phyloP scores from a whole-genome alignment of 2,888 invertebrate species.

The Pyrochroa serraticornis region DNA sequence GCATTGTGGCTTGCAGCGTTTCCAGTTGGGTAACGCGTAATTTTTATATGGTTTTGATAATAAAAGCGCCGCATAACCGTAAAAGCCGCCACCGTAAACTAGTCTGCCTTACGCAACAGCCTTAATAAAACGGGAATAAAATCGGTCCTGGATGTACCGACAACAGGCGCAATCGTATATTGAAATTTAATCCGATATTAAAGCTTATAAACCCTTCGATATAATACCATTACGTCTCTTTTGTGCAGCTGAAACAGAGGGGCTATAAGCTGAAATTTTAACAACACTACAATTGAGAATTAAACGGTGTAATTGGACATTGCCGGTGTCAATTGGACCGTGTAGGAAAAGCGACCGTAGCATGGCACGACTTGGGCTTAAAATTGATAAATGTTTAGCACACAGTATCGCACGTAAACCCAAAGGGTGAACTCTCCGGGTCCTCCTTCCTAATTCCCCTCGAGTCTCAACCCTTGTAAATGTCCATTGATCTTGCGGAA shows the following conservation, averaged over 20 bases:
- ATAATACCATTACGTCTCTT: conserved; percentile 39
- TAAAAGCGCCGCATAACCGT: conserved; percentile 19
- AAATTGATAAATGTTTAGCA: conserved; percentile 44
- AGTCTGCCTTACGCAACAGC: conserved; percentile 10
- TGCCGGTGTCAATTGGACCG: conserved; percentile 37
- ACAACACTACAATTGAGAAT: conserved; percentile 47
- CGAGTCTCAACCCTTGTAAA: conserved; percentile 39
- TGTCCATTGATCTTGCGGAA: conserved; percentile 36
- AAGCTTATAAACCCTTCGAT: conserved; percentile 33
- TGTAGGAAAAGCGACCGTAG: conserved; percentile 33
- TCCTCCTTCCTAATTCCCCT: conserved; percentile 36
- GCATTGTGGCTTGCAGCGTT: no score
- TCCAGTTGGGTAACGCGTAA: background rate
- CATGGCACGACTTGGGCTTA: conserved; percentile 35
- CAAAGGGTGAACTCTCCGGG: conserved; percentile 40
- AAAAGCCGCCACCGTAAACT: conserved; percentile 19
- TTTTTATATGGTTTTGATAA: conserved; percentile 21
- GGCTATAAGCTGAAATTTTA: conserved; percentile 48
- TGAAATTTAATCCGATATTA: conserved; percentile 38
- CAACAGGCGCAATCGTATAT: conserved; percentile 31
- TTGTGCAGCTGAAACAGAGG: conserved; percentile 30
- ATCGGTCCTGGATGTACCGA: conserved; percentile 15
- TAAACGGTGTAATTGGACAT: conserved; percentile 48
- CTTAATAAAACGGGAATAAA: conserved; percentile 31
- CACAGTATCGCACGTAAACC: conserved; percentile 38